Base-by-base conservation (phyloP, 2,888 invertebrate species). In the Cyclophora punctaria region DNA sequence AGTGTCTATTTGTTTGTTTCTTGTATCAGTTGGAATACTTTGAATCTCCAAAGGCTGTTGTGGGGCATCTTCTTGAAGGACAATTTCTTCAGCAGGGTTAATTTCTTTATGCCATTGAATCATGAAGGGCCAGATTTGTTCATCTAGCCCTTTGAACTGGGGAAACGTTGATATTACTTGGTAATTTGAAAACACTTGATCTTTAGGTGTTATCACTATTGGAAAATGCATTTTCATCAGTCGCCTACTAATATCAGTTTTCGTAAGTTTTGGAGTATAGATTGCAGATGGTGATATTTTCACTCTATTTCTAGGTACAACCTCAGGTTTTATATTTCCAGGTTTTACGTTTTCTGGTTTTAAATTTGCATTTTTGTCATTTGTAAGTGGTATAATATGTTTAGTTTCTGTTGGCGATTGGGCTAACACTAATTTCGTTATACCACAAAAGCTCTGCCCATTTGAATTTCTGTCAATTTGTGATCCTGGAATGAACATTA, bases 111-210 rank as follows among this genome's bases (percentile, higher is more conserved):
- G 55, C 85, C 86, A 85, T 34, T 70, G 64, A 20, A 60, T 43
- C 86, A 86, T 86, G 62, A 76, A 86, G 33, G 84, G 86, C 85
- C 85, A 85, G 48, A 83, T 71, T 20, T 76, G 72, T 52, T 77
- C 57, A 46, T 79, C 68, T 58, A 83, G 64, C 3, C 80, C 82
- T 46, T 65, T 46, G 52, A 83, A 83, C 53, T 87, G 83, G 3
- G 73, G 67, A 40, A 68, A 57, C 37, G 76, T 74, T 55, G 64
- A 60, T 37, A 50, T 45, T 35, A 81, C 64, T 59, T 69, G 54
- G 57, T 52, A 49, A 3, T 53, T 56, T 7, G 77, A 72, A 58
- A 72, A 75, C 4, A 82, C 48, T 63, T 83, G 75, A 53, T 86
- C 83, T 64, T 73, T 81, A n/a, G 69, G 78, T 57, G 79, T 66